Base-by-base conservation (phyloP, 1,140 invertebrate genomes). In the Megalopta genalis region DNA sequence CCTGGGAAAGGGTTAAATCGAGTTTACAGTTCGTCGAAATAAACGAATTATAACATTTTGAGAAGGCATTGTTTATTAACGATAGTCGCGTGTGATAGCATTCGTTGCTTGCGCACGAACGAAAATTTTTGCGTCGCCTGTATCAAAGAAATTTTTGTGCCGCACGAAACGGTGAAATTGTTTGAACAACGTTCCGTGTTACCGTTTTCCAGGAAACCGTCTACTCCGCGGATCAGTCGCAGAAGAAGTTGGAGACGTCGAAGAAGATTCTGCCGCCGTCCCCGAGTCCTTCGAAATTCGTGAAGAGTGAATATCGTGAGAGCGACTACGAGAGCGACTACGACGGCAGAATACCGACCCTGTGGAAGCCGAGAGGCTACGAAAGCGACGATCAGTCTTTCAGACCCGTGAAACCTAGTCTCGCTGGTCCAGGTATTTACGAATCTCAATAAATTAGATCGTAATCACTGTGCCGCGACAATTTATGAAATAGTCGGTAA, bases 301-400 rank as follows among this genome's bases (percentile, higher is more conserved):
- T 95, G 65, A 94, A 95, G 85, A 94, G 95, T 64, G 95, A 96
- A 91, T 96, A 96, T 87, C 92, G 93, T 49, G 94, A 95, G 92
- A 93, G 95, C 86, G 96, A 97, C 86, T 96, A 96, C 83, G 95
- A 96, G 90, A 96, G 95, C 87, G 96, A 97, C 87, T 95, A 95
- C 77, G 96, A 96, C 68, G 93, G 93, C 49, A 93, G 94, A 78
- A 95, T 96, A 86, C 93, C 94, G 68, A 93, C 95, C 0, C 90
- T 95, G 37, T 96, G 96, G 94, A 92, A 93, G 3, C 93, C 94
- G 16, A 90, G 90, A 52, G 93, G 94, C 78, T 93, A 94, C 1
- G 94, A 94, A 71, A 88, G 91, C 0, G 94, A 95, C 49, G 93
- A 94, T 64, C 92, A 92, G 59, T 87, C 91, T 10, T 95, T 94